Conservation (phyloP, 2,113 vertebrate genomes). For the Aegotheles bennettii region DNA sequence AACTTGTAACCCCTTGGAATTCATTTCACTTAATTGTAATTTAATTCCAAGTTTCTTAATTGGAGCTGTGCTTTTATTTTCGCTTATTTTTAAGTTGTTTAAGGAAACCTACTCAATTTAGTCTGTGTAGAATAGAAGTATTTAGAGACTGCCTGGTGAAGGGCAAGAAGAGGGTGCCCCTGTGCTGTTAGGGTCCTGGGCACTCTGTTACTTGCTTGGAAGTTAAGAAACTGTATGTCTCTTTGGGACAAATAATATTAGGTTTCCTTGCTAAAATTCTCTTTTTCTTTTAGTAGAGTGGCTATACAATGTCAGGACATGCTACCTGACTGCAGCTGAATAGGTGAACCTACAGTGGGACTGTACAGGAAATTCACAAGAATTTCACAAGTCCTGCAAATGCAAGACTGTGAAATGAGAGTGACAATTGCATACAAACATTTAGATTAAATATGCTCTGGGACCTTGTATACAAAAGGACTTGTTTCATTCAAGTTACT, state of each 20-base stretch:
- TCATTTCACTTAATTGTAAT: not conserved
- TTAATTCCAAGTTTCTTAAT: not conserved
- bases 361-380: not conserved
- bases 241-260: not conserved
- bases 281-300: not conserved
- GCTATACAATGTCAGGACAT: accelerated
- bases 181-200: not conserved
- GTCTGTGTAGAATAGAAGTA: not conserved
- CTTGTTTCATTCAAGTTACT: not conserved
- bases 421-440: not conserved
- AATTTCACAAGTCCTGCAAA: too few relatives aligned
- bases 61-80: not conserved
- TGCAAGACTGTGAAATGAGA: not conserved
- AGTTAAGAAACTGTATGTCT: not conserved
- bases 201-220: not conserved
- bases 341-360: accelerated
- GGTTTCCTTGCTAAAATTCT: not conserved
- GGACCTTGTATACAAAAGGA: not conserved
- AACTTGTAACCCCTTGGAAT: not conserved
- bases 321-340: not conserved
- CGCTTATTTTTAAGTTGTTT: not conserved
- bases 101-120: not conserved
- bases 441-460: not conserved
- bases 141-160: not conserved
- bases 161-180: not conserved